Base-by-base conservation (phyloP, 2,797 vertebrate genomes). In the Nasua narica region DNA sequence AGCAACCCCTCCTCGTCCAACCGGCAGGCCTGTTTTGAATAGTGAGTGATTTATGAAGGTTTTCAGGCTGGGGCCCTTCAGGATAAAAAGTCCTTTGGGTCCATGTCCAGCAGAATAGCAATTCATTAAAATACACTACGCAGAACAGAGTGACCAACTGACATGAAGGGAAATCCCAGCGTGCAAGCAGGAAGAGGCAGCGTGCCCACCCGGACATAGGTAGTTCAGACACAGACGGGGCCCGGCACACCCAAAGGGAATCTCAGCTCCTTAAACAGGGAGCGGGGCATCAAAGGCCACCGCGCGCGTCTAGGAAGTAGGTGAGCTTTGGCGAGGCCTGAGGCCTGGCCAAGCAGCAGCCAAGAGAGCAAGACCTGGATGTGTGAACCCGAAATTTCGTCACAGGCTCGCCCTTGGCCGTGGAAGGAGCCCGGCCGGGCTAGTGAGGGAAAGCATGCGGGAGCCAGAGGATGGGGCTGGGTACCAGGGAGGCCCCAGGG, bases 81-180 rank as follows among this genome's bases (percentile, higher is more conserved):
- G n/a, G 46, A 90, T 87, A 92, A 97, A 87, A 93, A 87, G 62
- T 93, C 93, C 67, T 97, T 62, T 92, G 93, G 92, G 94, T 92
- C 89, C 78, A 91, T 0, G 2, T 83, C 91, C 87, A 90, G 52
- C 91, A 95, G 81, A 96, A 83, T 37, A 79, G 85, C 52, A 52
- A 93, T 93, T 96, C 88, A 94, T 91, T 98, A 96, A 50, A 76
- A 88, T n/a, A 79, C 56, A 93, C 93, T 82, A 86, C 62, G n/a
- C 43, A 13, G 37, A 88, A 58, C 35, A 58, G n/a, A 58, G n/a
- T 19, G 23, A 79, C 93, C 84, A 76, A 27, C 69, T 27, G 8
- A 23, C 0, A 0, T 8, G 37, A 37, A 91, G n/a, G 50, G 32
- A 86, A 91, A 94, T 79, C 96, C 65, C 46, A 83, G 32, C 0